Base-by-base conservation (phyloP, 2,797 vertebrate species). In the Artibeus lituratus region DNA sequence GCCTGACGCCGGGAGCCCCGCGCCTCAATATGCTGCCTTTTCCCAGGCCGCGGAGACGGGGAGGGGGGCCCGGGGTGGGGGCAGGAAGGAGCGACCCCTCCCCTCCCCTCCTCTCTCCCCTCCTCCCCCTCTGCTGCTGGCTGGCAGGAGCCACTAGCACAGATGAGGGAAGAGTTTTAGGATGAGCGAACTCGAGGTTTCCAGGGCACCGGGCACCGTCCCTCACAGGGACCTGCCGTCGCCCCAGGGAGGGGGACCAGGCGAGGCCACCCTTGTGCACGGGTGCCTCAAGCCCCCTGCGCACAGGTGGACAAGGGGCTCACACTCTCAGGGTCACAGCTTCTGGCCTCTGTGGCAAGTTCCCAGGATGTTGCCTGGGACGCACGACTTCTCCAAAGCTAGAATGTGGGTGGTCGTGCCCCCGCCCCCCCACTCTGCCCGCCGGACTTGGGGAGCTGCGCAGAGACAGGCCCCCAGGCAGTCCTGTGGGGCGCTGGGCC, bases 1-100 rank as follows among this genome's bases (percentile, higher is more conserved):
- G 98, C 98, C 98, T 94, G 98, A 96, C 91, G 97, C 96, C 80
- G 97, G 96, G 97, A 98, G 95, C 53, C 94, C 97, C 67, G 80
- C 95, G 90, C 93, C 97, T 98, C 98, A 98, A 98, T 98, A 97
- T 97, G 98, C 98, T 97, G 98, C 97, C 97, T 98, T 98, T 98
- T 98, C 98, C 98, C 98, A 98, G 98, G 98, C 97, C 62, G 95
- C 0, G 35, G 39, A 94, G 84, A 47, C 15, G 4, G 53, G 39
- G 39, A 7, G 39, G 39, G 39, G 39, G 39, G 39, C 4, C 4
- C 4, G 93, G 90, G 4, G 51, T 91, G 90, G 91, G 59, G 91
- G 95, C 76, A 78, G 98, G 97, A 96, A 97, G 95, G 91, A 97
- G 95, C 74, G 95, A 44, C 44, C 73, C 76, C 49, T 15, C 55